These are phyloP conservation scores for Nebria brevicollis DNA, from an alignment of 2,888 invertebrate genomes.

Conservation along the genomic window DNA sequence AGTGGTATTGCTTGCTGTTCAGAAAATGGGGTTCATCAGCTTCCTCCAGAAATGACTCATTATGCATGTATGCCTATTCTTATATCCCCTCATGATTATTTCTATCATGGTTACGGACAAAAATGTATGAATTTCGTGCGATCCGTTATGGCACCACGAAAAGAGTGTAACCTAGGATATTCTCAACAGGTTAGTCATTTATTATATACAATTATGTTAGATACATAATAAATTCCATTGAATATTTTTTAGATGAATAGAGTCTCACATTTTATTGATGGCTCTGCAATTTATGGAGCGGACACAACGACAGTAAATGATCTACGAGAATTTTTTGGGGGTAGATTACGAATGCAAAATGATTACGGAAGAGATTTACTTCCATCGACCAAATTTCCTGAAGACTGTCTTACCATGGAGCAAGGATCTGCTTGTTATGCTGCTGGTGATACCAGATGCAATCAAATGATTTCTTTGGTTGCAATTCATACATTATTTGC, in stretches of 20 bases:
- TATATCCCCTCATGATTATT: conserved; percentile 70
- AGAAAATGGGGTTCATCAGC: conserved; percentile 66
- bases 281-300: conserved; percentile 80
- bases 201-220: background rate
- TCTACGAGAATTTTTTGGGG: conserved; percentile 70
- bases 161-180: conserved; percentile 75
- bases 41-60: conserved; percentile 68
- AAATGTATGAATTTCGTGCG: conserved; percentile 79
- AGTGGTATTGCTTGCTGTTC: conserved; percentile 79
- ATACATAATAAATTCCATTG: background rate
- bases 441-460: conserved; percentile 81
- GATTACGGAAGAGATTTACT: conserved; percentile 75
- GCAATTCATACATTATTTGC: conserved; percentile 78
- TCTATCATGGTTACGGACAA: conserved; percentile 69
- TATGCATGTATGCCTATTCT: conserved; percentile 76
- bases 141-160: conserved; percentile 72
- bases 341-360: conserved; percentile 71
- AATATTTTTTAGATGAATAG: conserved; percentile 73
- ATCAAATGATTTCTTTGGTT: conserved; percentile 81
- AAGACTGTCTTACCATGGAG: conserved; percentile 71
- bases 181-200: conserved; percentile 70
- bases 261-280: conserved; percentile 78
- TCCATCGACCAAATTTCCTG: conserved; percentile 71
- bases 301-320: conserved; percentile 67
- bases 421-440: conserved; percentile 75